Percentiles rank a stretch among this genome's conserved stretches.
Evolutionary conservation across 2,888 invertebrate species (phyloP).

Genomic region (Amblyjoppa proteus): DNA sequence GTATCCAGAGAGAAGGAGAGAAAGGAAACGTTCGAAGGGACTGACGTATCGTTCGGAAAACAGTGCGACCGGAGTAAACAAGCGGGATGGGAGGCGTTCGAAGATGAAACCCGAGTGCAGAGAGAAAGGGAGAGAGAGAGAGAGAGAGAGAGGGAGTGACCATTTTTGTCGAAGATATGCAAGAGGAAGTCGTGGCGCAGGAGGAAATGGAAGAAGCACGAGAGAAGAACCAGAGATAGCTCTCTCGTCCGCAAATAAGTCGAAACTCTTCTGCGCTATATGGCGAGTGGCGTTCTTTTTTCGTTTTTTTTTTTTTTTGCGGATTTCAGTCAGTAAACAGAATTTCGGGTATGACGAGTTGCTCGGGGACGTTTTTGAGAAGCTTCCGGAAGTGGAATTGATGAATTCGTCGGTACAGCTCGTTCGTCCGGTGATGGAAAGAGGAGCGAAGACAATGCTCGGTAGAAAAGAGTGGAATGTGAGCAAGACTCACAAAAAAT

Average conservation of each 20-base stretch:
- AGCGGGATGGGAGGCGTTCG: conserved; percentile 65
- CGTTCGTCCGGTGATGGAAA: background rate
- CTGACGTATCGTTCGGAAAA: conserved; percentile 83
- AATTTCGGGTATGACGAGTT: too few relatives aligned
- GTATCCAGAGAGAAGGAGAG: conserved; percentile 48
- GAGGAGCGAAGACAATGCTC: background rate
- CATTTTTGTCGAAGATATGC: conserved; percentile 68
- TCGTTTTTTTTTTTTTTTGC: background rate
- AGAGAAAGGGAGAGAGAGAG: conserved; percentile 19
- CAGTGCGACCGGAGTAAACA: conserved; percentile 81
- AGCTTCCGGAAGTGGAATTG: background rate
- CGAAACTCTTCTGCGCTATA: conserved; percentile 49
- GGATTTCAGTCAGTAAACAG: conserved; percentile 41
- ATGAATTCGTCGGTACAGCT: background rate
- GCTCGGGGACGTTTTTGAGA: background rate
- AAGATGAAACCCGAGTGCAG: conserved; percentile 15
- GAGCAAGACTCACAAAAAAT: background rate
- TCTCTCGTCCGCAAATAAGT: conserved; percentile 59
- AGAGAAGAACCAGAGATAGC: conserved; percentile 54
- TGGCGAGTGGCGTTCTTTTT: conserved; percentile 16
- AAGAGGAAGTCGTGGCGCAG: conserved; percentile 53
- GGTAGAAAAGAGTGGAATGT: background rate
- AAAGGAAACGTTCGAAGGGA: conserved; percentile 70
- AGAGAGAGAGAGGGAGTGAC: conserved; percentile 28
- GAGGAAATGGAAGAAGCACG: conserved; percentile 60